Percentiles rank a stretch among this genome's conserved stretches.
phyloP scores from a whole-genome alignment of 2,888 invertebrate species.

The Coelogynopora nodosa region DNA sequence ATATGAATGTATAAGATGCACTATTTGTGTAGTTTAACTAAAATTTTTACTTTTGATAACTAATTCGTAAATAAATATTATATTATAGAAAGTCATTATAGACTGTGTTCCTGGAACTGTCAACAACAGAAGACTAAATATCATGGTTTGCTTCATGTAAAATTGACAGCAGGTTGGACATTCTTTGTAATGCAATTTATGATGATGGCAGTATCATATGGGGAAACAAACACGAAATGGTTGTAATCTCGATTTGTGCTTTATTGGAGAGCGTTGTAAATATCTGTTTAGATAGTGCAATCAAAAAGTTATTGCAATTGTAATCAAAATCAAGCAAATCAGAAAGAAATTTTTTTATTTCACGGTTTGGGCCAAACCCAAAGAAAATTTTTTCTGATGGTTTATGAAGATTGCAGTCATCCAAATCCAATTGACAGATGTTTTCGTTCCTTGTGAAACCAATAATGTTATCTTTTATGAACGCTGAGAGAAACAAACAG shows the following conservation, averaged over 20 bases:
- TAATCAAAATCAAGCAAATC: neutral
- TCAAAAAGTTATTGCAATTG: neutral
- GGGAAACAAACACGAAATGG: neutral
- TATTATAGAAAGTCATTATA: too few species aligned
- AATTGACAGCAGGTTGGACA: neutral
- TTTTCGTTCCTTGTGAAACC: neutral
- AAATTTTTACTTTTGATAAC: too few species aligned
- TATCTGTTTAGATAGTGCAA: neutral
- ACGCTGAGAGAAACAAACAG: neutral
- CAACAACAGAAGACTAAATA: neutral
- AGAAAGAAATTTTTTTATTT: neutral
- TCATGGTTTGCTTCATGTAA: neutral
- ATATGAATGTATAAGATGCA: too few species aligned
- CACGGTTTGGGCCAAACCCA: neutral
- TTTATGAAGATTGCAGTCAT: neutral
- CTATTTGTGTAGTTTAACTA: too few species aligned
- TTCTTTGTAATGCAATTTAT: neutral
- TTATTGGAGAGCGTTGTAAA: neutral
- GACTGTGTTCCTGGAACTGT: neutral
- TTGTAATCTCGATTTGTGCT: neutral
- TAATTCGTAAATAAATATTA: too few species aligned
- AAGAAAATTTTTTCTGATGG: neutral
- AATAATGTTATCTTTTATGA: neutral
- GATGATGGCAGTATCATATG: neutral
- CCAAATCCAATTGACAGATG: neutral